Evolutionary conservation across 2,797 vertebrate genomes (phyloP), one percentile per base, ranked within the genome.

Genomic region (Leptodactylus fallax): DNA sequence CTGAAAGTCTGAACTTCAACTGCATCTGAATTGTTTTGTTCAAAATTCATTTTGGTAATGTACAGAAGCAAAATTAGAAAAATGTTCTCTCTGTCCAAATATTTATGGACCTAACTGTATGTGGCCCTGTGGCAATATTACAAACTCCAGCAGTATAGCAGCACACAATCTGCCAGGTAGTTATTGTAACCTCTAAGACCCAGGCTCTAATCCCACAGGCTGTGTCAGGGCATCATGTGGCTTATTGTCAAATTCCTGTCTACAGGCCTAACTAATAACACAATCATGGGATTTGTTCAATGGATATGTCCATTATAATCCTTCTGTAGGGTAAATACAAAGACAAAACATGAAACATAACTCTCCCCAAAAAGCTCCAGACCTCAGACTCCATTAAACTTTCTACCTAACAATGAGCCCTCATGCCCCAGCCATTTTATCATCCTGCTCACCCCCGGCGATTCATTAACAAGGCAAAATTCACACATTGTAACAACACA

Each of bases 271-370:
- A 36, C 79, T 87, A 67, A 69, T 60, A 83, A 51, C 71, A 67
- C 81, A 79, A 84, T 84, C 79, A 81, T 82, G 61, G 67, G 81
- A 79, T 83, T 83, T 83, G 81, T 82, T 72, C 55, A 7, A 23
- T 58, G 67, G 78, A 86, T 80, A 13, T 74, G 8, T 72, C 53
- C 53, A 9, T 27, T 49, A 25, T n/a, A 74, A 83, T 87, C 85
- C 82, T 63, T 69, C n/a, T 84, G 63, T 36, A 72, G 55, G 79
- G 53, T 36, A 45, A 74, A 85, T 36, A 53, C 25, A 12, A 12
- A 88, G 87, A 88, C 76, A 88, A 74, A 88, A 85, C 87, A 85
- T 63, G 82, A 81, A 81, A 79, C 63, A 45, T 56, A 81, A 80
- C 76, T 53, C 82, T 67, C 19, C 0, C 71, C 23, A 67, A 45